Evolutionary conservation across 2,797 vertebrate genomes (phyloP).

Genomic region (Enteromius trimaculatus): DNA sequence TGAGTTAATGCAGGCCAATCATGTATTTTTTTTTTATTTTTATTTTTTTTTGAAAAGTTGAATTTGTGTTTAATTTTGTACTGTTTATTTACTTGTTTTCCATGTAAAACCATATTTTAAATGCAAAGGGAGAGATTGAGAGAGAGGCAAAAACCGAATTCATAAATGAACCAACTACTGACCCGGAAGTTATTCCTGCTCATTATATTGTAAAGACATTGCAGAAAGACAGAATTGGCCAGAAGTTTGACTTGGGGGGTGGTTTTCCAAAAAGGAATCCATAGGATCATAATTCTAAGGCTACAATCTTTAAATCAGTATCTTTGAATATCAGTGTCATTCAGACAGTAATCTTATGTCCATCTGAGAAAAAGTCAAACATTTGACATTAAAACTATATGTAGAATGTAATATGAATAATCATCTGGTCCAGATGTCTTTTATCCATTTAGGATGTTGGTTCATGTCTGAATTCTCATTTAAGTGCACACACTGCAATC

Average conservation of each 20-base stretch:
- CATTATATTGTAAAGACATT: not conserved
- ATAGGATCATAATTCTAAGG: not conserved
- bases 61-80: constrained; percentile 49
- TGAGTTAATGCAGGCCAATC: constrained; percentile 47
- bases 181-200: not conserved
- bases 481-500: constrained; percentile 57
- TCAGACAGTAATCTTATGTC: not conserved
- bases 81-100: constrained; percentile 27
- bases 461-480: constrained; percentile 58
- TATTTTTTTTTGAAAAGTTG: constrained; percentile 31
- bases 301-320: not conserved
- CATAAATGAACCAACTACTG: constrained; percentile 51
- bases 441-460: constrained; percentile 45
- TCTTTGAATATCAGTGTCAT: not conserved
- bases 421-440: not conserved
- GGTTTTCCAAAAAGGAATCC: not conserved
- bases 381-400: not conserved
- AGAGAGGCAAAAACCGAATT: constrained; percentile 26
- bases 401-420: constrained; percentile 24
- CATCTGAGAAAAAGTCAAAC: not conserved
- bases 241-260: not conserved
- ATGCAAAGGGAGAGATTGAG: constrained; percentile 31
- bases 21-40: constrained; percentile 8
- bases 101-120: constrained; percentile 27
- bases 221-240: not conserved